phyloP scores from a whole-genome alignment of 2,888 invertebrate genomes.

The Pyrgus malvae region DNA sequence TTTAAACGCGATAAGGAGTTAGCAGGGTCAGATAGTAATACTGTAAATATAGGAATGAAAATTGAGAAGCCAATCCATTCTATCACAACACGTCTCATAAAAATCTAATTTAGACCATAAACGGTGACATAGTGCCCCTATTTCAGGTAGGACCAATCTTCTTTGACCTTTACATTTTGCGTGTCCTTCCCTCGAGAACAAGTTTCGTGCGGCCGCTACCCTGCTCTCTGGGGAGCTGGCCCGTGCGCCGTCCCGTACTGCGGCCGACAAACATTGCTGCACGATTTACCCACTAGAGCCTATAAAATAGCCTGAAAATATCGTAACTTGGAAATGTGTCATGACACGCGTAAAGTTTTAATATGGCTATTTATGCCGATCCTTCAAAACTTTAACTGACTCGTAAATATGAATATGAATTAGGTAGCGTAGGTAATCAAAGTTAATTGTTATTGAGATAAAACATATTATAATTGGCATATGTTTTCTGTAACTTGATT shows the following conservation, averaged over 20 bases:
- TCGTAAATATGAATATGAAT: no score
- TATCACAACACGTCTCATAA: no score
- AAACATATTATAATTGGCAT: no score
- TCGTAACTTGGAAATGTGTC: constrained; percentile 2
- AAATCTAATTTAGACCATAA: constrained; percentile 46
- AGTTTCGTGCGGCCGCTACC: constrained; percentile 60
- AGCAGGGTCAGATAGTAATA: no score
- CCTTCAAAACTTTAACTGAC: no score
- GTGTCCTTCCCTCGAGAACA: constrained; percentile 55
- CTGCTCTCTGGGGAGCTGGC: constrained; percentile 58
- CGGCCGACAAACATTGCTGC: constrained; percentile 57
- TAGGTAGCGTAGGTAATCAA: no score
- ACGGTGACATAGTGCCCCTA: constrained; percentile 66
- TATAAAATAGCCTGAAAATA: constrained; percentile 47
- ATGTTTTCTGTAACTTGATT: no score
- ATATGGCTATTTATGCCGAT: neutral
- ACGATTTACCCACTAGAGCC: constrained; percentile 56
- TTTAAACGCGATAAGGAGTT: no score
- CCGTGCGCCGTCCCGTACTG: constrained; percentile 44
- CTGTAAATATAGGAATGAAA: no score
- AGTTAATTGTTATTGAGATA: no score
- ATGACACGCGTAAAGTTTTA: neutral
- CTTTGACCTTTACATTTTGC: constrained; percentile 72
- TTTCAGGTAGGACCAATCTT: constrained; percentile 69
- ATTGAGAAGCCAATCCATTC: no score